Base-by-base conservation (phyloP, 1,140 invertebrate genomes). In the Drosophila paulistorum region DNA sequence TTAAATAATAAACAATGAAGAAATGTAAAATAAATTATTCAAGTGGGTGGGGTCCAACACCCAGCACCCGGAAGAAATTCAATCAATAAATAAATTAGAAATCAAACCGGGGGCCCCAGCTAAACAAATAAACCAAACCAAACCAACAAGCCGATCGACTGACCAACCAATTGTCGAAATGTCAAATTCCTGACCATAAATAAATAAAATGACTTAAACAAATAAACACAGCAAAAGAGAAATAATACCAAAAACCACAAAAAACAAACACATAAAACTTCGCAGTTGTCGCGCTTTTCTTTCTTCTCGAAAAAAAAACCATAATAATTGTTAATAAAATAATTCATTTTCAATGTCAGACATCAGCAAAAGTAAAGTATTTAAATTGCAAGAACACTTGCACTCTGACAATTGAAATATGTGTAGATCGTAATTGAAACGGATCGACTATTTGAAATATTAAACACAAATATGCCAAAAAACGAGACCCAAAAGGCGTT, bases 401-500 rank as follows among this genome's bases (percentile, higher is more conserved):
- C 72, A 84, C 81, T 84, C 48, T 30, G 65, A 54, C 70, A 81
- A 85, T 81, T 86, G 71, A 81, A 68, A 74, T 73, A 51, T 51
- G 14, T 48, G n/a, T 45, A 7, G 14, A 51, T 51, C n/a, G 66
- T 74, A 82, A 82, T 81, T 81, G 79, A 81, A 78, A 81, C 79
- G 76, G 87, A 86, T 86, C 68, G 69, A 68, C 48, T 45, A 83
- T 68, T 83, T 77, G 74, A 87, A 58, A 72, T 87, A 87, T 87
- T 79, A 79, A 82, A 87, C 60, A 82, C 62, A 86, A 86, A 86
- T 83, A 79, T 86, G 83, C 69, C 83, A 79, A 87, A 77, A 67
- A 70, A 51, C 60, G 55, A 37, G 7, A 23, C 14, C 5, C 26
- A 6, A 71, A 80, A 74, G 80, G 37, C 10, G 14, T 10, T 2